A percentile compares a stretch with the other conserved stretches of the same genome.
Evolutionary conservation across 2,888 invertebrate genomes (phyloP).

Genomic region (Zootermopsis nevadensis): DNA sequence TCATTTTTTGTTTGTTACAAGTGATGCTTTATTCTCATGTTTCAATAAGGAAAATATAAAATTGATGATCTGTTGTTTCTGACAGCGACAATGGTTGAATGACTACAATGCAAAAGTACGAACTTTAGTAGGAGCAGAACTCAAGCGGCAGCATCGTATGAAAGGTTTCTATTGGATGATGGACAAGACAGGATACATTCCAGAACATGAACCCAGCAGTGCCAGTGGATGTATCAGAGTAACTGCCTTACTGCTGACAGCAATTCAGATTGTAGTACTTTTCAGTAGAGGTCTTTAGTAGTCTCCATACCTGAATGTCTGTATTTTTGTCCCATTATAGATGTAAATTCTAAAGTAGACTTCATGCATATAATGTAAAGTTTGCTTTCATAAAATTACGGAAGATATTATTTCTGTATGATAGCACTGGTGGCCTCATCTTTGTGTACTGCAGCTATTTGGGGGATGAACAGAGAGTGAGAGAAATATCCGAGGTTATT

Average conservation of each 20-base stretch:
- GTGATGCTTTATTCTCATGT: no score
- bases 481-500: no score
- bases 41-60: no score
- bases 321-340: no score
- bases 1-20: no score
- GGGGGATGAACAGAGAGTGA: no score
- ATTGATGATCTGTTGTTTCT: background rate
- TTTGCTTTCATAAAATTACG: no score
- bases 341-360: no score
- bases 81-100: slow-evolving; percentile 82
- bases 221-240: background rate
- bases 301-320: background rate
- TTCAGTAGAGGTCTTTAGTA: background rate
- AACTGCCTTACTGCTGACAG: background rate
- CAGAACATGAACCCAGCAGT: slow-evolving; percentile 63
- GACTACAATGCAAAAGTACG: slow-evolving; percentile 81
- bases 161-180: slow-evolving; percentile 87
- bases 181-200: slow-evolving; percentile 79
- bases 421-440: no score
- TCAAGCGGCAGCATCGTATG: slow-evolving; percentile 76
- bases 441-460: no score
- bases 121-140: slow-evolving; percentile 77
- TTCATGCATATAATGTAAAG: no score
- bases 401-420: no score
- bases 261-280: background rate